Evolutionary conservation across 2,113 vertebrate species (phyloP), one percentile per base, ranked within the genome.

Genomic region (Lanius collurio): DNA sequence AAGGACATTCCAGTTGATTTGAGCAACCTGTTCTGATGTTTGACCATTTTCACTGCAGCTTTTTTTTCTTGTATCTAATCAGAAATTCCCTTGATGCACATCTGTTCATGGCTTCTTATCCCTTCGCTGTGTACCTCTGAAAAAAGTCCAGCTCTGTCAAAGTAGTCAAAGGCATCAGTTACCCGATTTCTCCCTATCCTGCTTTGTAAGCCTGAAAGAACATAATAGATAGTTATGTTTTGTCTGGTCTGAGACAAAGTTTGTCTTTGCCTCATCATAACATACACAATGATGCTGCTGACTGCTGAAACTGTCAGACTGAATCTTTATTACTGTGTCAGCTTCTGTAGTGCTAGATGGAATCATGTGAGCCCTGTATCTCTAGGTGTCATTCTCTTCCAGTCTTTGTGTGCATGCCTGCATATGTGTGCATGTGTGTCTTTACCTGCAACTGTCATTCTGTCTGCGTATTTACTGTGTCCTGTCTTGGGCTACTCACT

Each of bases 331-430:
- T 82, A 41, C 30, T 64, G 18, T 74, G 63, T 67, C 70, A 62
- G 21, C 31, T 68, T 86, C 28, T 41, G 42, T 33, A 78, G 14
- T 46, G 26, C 30, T 64, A 56, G 35, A 56, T 46, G 27, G 80
- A 87, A n/a, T 23, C 17, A 23, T 26, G n/a, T 44, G 15, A 79
- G 11, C 11, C 18, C 10, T 59, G 15, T 49, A 52, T 73, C 41
- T 77, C 62, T 47, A 52, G 76, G 28, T 49, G 35, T 79, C 35
- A 74, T 89, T 93, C 23, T 89, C 75, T 89, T 49, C 23, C 30
- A 74, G 23, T 67, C 22, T 90, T 68, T 65, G 28, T 50, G 13
- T 63, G 46, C 44, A 10, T 47, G 49, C 70, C 28, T 28, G 20
- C 23, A 13, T 16, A 44, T 75, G n/a, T 28, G 15, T 31, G 19